Base-by-base conservation (phyloP, 2,113 vertebrate genomes). In the Sinocyclocheilus anshuiensis region DNA sequence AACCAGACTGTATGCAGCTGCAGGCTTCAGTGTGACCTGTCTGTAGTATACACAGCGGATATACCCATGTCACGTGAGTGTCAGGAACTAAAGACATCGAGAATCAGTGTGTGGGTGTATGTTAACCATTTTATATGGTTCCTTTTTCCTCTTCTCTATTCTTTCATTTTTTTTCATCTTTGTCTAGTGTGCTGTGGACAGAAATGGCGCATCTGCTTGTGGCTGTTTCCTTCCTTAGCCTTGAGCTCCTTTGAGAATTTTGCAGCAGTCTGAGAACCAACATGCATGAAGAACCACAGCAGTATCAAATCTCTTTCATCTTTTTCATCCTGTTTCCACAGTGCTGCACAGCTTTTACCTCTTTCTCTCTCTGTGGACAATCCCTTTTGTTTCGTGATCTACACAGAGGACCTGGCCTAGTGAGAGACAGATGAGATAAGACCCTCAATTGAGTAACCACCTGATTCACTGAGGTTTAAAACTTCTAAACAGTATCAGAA, bases 41-140 rank as follows among this genome's bases (percentile, higher is more conserved):
- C 89, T 84, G 6, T 39, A 79, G 33, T 18, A 81, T 33, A 71
- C 86, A 91, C 89, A 86, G 89, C 93, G 95, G 95, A 97, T 95
- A 94, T 93, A 65, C 4, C 87, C 88, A 69, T 6, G 59, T 91
- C 97, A 97, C 88, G 94, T 97, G 97, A 97, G 63, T 91, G 90
- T 86, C 92, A 82, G 63, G 74, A 77, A 77, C 59, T 61, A 61
- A 48, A 82, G 10, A 69, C 61, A 50, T 57, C 7, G 13, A 42
- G 22, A 9, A 45, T 45, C 18, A 7, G 53, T 85, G 59, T 53
- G 84, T 77, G 57, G 61, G 74, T 18, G 42, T 69, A 12, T 36
- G 75, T 67, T 85, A 93, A 90, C 93, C 77, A 72, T 42, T 22
- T n/a, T 92, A 94, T 89, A 89, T 91, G 90, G 89, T 90, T 92